These are phyloP conservation scores for Poeciliopsis presidionis DNA, from an alignment of 2,797 vertebrate genomes.

Conservation along the genomic window DNA sequence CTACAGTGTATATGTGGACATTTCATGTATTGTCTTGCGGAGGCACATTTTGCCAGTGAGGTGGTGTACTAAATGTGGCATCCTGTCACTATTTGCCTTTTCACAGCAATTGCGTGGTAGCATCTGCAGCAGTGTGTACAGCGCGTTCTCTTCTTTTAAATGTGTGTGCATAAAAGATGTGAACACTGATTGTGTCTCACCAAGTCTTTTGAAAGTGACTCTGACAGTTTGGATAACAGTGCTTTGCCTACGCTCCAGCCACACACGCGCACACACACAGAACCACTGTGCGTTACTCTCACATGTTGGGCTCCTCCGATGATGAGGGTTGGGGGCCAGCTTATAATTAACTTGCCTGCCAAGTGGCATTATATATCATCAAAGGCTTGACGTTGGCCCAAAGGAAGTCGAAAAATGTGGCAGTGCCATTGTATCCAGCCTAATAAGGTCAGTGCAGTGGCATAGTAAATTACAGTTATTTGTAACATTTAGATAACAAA, in stretches of 20 bases:
- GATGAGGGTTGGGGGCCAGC: slow-evolving; percentile 80
- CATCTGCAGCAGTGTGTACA: slow-evolving; percentile 50
- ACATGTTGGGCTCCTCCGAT: slow-evolving; percentile 80
- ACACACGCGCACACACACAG: slow-evolving; percentile 20
- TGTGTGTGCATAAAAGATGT: slow-evolving; percentile 48
- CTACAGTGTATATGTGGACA: not conserved
- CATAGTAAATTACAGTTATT: slow-evolving; percentile 89
- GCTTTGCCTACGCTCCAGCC: slow-evolving; percentile 50
- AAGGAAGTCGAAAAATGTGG: slow-evolving; percentile 83
- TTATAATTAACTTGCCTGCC: slow-evolving; percentile 95
- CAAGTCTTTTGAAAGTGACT: slow-evolving; percentile 82
- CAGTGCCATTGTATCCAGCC: slow-evolving; percentile 80
- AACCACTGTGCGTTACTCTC: slow-evolving; percentile 59
- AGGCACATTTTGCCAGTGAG: not conserved
- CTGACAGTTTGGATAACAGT: slow-evolving; percentile 88
- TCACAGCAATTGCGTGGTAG: slow-evolving; percentile 20
- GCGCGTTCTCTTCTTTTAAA: not conserved
- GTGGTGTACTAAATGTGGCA: not conserved
- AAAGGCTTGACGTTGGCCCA: slow-evolving; percentile 77
- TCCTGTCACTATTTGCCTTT: slow-evolving; percentile 14
- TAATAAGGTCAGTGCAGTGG: slow-evolving; percentile 89
- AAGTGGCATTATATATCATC: slow-evolving; percentile 90
- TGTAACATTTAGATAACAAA: slow-evolving; percentile 76
- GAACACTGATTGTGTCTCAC: slow-evolving; percentile 57
- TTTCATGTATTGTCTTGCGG: not conserved